Conservation (phyloP, 2,797 vertebrate species). For the Ataeniobius toweri region DNA sequence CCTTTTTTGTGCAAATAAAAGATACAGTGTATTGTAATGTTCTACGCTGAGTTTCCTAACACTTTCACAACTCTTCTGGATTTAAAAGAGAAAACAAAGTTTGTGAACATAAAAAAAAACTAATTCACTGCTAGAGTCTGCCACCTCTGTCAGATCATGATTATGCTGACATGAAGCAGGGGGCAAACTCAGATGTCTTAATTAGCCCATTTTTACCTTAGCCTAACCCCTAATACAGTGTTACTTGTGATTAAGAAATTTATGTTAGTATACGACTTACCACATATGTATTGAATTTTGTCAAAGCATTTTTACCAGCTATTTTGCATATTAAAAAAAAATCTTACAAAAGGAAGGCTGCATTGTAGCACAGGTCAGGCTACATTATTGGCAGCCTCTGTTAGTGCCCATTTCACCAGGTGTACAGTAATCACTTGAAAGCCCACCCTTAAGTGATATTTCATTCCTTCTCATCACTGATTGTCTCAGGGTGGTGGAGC, state of each 20-base stretch:
- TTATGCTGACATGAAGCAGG: not conserved
- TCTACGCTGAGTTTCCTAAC: not conserved
- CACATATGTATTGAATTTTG: not conserved
- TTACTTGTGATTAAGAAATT: not conserved
- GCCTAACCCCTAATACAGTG: not conserved
- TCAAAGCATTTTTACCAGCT: not conserved
- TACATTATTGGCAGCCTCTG: too few species aligned
- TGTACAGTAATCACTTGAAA: not conserved
- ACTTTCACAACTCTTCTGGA: not conserved
- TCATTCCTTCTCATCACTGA: not conserved
- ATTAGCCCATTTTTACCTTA: not conserved
- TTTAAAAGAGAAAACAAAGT: not conserved
- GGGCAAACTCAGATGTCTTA: not conserved
- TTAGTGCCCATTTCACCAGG: not conserved
- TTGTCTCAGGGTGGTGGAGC: not conserved
- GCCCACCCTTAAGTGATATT: not conserved
- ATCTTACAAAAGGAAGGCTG: too few species aligned
- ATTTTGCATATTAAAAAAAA: too few species aligned
- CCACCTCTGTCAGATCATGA: not conserved
- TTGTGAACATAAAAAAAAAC: not conserved
- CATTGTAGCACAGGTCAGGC: too few species aligned
- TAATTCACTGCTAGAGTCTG: not conserved
- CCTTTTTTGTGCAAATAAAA: not conserved
- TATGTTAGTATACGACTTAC: not conserved
- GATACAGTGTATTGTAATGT: not conserved